Evolutionary conservation across 2,113 vertebrate genomes (phyloP).

Genomic region (Capreolus pygargus): DNA sequence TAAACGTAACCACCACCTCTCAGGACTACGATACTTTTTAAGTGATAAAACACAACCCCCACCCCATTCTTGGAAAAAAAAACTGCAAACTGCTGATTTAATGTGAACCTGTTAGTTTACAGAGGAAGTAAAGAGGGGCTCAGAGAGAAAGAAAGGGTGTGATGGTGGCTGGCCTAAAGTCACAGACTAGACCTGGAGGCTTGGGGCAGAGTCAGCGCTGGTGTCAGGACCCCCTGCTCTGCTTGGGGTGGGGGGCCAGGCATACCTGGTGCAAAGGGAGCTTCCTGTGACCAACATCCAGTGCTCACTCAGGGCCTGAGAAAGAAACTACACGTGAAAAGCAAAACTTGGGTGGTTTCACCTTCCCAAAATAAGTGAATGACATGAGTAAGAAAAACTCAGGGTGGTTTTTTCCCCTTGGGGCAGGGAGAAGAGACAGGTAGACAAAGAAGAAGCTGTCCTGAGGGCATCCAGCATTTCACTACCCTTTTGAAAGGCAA

Average conservation of each 20-base stretch:
- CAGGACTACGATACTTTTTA: not conserved
- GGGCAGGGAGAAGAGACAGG: not conserved
- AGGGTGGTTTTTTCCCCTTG: not conserved
- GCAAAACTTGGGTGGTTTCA: not conserved
- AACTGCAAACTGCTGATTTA: not conserved
- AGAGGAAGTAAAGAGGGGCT: not conserved
- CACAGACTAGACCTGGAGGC: not conserved
- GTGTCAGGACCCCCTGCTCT: not conserved
- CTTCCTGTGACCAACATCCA: not conserved
- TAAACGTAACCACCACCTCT: not conserved
- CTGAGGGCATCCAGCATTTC: not conserved
- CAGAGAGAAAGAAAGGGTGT: not conserved
- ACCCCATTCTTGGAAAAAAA: not conserved
- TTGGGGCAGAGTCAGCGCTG: too few species aligned
- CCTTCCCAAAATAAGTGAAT: not conserved
- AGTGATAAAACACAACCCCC: not conserved
- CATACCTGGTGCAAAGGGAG: not conserved
- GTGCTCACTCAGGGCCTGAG: not conserved
- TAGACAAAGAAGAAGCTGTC: not conserved
- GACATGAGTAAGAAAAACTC: not conserved
- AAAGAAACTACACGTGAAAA: not conserved
- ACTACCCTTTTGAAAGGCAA: slow-evolving; percentile 34
- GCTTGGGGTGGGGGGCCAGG: not conserved
- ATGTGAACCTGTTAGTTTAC: not conserved
- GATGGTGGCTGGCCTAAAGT: not conserved